Base-by-base conservation (phyloP, 2,888 invertebrate genomes). In the Pseudococcus longispinus region DNA sequence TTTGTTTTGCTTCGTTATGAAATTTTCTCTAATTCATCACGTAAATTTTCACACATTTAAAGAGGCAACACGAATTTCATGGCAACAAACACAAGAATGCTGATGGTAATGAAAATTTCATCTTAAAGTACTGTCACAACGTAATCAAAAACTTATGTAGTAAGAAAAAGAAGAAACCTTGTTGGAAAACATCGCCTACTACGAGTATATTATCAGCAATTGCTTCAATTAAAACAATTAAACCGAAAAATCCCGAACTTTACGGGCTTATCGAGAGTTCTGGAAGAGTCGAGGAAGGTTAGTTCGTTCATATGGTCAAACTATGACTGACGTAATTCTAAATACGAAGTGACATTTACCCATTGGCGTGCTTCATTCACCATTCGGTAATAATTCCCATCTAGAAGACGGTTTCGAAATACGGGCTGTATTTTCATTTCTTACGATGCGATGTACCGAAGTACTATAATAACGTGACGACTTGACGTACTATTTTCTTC, bases 161-260 rank as follows among this genome's bases (percentile, higher is more conserved):
- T 18, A 32, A 15, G 18, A 55, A 60, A 23, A 60, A 60, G 60
- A 60, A 23, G 5, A 9, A 65, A 26, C 29, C 70, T 70, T 70
- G 70, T 70, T 70, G 29, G 29, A 70, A 18, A 70, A 70, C 29
- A 70, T 70, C 29, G 32, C 11, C 26, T 29, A 29, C 70, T n/a
- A n/a, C n/a, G n/a, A n/a, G n/a, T 6, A 60, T 26, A 70, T 65
- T 32, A 18, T 70, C 29, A 29, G 18, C 70, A 70, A 70, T 70
- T 70, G 70, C 20, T 70, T 70, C 70, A 70, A 70, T 70, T 70
- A 70, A 70, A 70, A 70, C 70, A 70, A 70, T 70, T 70, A 70
- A 70, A 70, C 29, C 2, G 0, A 8, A 26, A 70, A 70, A 29
- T 18, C 29, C 70, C 26, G 9, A 60, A 60, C 60, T 60, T 60